Base-by-base conservation (phyloP, 2,888 invertebrate genomes). In the Pinctada fucata region DNA sequence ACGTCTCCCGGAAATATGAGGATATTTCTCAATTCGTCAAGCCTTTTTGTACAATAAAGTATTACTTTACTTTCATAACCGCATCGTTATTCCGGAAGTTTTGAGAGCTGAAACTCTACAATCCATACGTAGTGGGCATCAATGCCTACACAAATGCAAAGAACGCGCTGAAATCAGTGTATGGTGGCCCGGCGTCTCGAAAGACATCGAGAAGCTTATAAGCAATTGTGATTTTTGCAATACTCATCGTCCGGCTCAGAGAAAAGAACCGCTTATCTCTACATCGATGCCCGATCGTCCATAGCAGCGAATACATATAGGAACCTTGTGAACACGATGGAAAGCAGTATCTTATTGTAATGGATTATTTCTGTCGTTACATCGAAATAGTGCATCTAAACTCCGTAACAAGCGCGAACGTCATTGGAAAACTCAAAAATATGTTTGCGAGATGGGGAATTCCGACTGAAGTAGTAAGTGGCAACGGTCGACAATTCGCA, bases 281-380 rank as follows among this genome's bases (percentile, higher is more conserved):
- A 50, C 67, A 5, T 10, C 65, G 13, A 48, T 68, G 50, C 75
- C 75, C 13, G 13, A 47, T 31, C 49, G 74, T 8, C 74, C 74
- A 47, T 67, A 67, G 66, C 47, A 74, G 51, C 49, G 67, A 13
- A 51, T 75, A 1, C 76, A 68, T 1, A 79, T 77, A 5, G 83
- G n/a, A 85, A 52, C 47, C 82, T 3, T 83, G 70, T 49, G 78
- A 81, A 13, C 49, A 63, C 5, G 50, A 82, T 2, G 52, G 69
- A 16, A 50, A 52, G 16, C 71, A 79, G 8, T 82, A 78, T 69
- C 67, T 82, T n/a, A 73, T 79, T 16, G 63, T 79, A 2, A 75
- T 79, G 2, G 83, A 84, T 71, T 83, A 83, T 67, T 82, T 64
- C 63, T 79, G 82, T 2, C 63, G 77, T n/a, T 83, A 69, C 50